A percentile compares a stretch with the other conserved stretches of the same genome.
phyloP scores from a whole-genome alignment of 2,113 vertebrate genomes.

The Eleginops maclovinus region DNA sequence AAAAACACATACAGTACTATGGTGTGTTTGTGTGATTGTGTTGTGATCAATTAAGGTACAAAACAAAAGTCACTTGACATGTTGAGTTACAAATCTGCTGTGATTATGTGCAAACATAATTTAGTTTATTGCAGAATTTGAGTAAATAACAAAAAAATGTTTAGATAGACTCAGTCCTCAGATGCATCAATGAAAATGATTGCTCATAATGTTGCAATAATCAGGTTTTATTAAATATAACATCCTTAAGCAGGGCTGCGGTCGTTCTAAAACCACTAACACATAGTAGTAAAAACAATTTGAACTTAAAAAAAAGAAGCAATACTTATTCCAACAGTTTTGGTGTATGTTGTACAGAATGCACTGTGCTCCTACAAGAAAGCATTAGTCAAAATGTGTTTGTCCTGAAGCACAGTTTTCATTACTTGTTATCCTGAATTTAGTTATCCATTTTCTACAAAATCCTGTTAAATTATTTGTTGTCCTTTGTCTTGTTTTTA shows the following conservation, averaged over 20 bases:
- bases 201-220: background rate
- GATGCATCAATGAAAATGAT: background rate
- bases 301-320: background rate
- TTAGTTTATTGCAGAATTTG: background rate
- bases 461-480: slow-evolving; percentile 59
- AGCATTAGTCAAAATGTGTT: slow-evolving; percentile 31
- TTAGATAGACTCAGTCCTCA: background rate
- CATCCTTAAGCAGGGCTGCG: background rate
- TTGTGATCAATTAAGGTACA: slow-evolving; percentile 20
- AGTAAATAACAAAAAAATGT: background rate
- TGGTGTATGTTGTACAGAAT: slow-evolving; percentile 26
- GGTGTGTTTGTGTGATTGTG: slow-evolving; percentile 17
- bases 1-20: background rate
- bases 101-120: slow-evolving; percentile 27
- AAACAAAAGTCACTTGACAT: slow-evolving; percentile 33
- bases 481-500: slow-evolving; percentile 68
- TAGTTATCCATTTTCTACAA: slow-evolving; percentile 65
- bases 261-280: slow-evolving; percentile 28
- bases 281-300: slow-evolving; percentile 21
- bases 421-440: slow-evolving; percentile 29
- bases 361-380: slow-evolving; percentile 42
- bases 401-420: slow-evolving; percentile 53
- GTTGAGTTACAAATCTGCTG: slow-evolving; percentile 11
- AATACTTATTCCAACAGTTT: slow-evolving; percentile 27
- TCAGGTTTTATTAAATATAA: background rate